phyloP scores from a whole-genome alignment of 2,888 invertebrate species.

The Athalia rosae region DNA sequence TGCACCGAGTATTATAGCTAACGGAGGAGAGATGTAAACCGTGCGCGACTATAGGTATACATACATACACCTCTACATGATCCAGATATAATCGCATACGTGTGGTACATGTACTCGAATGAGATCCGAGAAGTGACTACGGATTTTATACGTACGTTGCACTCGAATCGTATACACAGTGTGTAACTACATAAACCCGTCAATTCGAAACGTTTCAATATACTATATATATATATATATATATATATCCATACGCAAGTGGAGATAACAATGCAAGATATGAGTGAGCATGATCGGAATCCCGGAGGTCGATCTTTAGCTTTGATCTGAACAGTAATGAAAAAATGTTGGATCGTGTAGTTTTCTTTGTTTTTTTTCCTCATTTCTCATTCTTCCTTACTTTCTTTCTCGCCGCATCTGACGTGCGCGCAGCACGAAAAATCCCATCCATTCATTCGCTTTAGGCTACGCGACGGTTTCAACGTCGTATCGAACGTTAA shows the following conservation, averaged over 20 bases:
- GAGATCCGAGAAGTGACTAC: not conserved
- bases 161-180: no score
- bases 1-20: conserved; percentile 40
- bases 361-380: no score
- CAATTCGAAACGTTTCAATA: no score
- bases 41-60: not conserved
- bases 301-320: no score
- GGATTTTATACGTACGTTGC: not conserved
- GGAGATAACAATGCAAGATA: no score
- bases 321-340: no score
- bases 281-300: no score
- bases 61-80: not conserved
- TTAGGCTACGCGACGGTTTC: not conserved
- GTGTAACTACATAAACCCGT: no score
- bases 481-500: conserved; percentile 24
- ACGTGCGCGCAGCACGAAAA: no score
- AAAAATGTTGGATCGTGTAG: no score
- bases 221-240: no score
- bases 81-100: not conserved
- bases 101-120: not conserved
- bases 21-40: not conserved
- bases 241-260: no score
- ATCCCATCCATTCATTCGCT: not conserved
- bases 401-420: not conserved
- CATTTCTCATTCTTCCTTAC: not conserved